Evolutionary conservation across 2,888 invertebrate species (phyloP).

Genomic region (Acrobasis suavella): DNA sequence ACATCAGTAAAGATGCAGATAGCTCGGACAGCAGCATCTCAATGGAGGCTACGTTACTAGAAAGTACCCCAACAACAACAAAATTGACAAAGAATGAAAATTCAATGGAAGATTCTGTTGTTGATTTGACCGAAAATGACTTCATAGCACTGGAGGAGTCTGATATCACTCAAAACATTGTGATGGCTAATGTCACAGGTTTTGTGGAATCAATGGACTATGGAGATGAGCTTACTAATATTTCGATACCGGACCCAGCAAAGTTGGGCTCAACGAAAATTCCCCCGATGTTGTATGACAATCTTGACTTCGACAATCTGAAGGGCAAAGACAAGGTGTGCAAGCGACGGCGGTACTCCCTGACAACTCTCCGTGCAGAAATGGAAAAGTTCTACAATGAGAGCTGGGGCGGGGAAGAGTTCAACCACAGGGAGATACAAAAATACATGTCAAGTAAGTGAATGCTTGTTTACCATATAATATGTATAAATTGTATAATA

Average conservation of each 20-base stretch:
- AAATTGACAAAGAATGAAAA: slow-evolving; percentile 16
- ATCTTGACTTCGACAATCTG: slow-evolving; percentile 73
- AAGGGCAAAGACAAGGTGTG: slow-evolving; percentile 65
- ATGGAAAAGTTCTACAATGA: slow-evolving; percentile 86
- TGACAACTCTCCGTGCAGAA: slow-evolving; percentile 70
- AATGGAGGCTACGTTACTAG: slow-evolving; percentile 27
- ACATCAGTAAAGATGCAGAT: slow-evolving; percentile 38
- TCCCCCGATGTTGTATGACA: slow-evolving; percentile 67
- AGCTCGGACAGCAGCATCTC: slow-evolving; percentile 43
- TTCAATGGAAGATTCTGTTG: slow-evolving; percentile 38
- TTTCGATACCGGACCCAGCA: slow-evolving; percentile 37
- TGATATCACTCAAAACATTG: slow-evolving; percentile 60
- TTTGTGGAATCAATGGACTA: slow-evolving; percentile 53
- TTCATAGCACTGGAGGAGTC: slow-evolving; percentile 39
- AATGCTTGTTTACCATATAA: not conserved
- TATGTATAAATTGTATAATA: too few species aligned
- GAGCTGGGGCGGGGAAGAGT: slow-evolving; percentile 85
- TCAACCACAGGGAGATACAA: slow-evolving; percentile 81
- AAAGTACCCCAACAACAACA: not conserved
- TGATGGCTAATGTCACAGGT: slow-evolving; percentile 72
- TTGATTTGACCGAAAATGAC: slow-evolving; percentile 60
- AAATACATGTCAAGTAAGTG: slow-evolving; percentile 85
- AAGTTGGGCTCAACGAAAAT: slow-evolving; percentile 71
- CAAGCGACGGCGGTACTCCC: slow-evolving; percentile 61
- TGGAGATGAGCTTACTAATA: slow-evolving; percentile 37